Evolutionary conservation across 23 tunicate species (phyloP).

Genomic region (Aplidium turbinatum): DNA sequence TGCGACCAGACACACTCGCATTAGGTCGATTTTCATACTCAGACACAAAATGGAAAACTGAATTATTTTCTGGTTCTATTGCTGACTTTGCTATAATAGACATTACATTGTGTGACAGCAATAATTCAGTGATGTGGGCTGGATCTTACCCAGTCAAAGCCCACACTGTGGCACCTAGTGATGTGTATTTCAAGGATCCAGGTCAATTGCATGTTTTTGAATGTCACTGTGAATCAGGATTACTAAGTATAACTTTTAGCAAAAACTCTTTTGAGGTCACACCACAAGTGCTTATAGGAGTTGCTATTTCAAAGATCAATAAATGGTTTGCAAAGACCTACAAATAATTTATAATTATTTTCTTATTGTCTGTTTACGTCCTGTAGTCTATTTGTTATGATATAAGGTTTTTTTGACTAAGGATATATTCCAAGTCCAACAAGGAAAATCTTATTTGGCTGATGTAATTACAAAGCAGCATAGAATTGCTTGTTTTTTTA

Average conservation of each 20-base stretch:
- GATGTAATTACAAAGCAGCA: no score
- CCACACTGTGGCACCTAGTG: not conserved
- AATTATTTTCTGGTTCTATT: conserved; percentile 37
- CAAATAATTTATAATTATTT: no score
- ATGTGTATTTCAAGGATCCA: not conserved
- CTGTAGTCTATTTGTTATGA: no score
- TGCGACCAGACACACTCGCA: conserved; percentile 1
- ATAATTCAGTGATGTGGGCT: conserved; percentile 49
- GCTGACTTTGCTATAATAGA: conserved; percentile 21
- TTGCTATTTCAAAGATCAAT: not conserved
- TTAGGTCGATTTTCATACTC: not conserved
- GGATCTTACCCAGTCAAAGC: not conserved
- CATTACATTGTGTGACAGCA: conserved; percentile 32
- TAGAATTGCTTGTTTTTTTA: no score
- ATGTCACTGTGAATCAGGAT: not conserved
- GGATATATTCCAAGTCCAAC: no score
- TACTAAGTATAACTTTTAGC: conserved; percentile 11
- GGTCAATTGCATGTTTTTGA: not conserved
- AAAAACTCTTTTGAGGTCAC: not conserved
- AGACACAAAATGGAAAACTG: conserved; percentile 45
- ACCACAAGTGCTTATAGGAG: conserved; percentile 3
- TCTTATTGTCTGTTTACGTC: no score
- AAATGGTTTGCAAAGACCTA: conserved; percentile 20
- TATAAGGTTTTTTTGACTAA: no score
- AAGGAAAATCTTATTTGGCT: no score